phyloP scores from a whole-genome alignment of 2,888 invertebrate species.

The Apantesis nais region DNA sequence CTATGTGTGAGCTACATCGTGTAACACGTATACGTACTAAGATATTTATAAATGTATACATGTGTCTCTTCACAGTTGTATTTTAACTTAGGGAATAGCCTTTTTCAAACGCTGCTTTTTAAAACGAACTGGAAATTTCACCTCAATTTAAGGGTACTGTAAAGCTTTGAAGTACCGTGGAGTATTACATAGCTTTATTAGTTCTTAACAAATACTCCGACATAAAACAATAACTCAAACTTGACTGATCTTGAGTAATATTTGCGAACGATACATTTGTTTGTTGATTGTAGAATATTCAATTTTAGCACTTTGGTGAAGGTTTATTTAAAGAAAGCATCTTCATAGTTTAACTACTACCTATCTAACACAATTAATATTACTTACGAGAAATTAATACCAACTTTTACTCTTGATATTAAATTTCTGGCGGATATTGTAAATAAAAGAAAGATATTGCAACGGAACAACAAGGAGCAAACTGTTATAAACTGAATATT shows the following conservation, averaged over 20 bases:
- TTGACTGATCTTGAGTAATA: no score
- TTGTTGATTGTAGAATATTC: no score
- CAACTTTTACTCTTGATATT: no score
- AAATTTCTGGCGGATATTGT: no score
- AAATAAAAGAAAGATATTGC: no score
- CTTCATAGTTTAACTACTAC: not conserved
- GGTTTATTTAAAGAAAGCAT: not conserved
- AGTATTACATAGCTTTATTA: no score
- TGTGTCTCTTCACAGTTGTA: not conserved
- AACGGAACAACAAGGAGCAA: not conserved
- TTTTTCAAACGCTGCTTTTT: not conserved
- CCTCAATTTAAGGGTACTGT: no score
- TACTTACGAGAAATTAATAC: not conserved
- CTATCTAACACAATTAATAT: not conserved
- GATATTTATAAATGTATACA: conserved; percentile 1
- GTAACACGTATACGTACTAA: conserved; percentile 42
- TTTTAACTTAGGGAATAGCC: not conserved
- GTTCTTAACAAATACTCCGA: no score
- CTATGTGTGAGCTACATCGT: conserved; percentile 56
- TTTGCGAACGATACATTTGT: no score
- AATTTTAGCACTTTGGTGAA: not conserved
- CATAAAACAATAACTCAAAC: no score
- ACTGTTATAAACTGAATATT: not conserved
- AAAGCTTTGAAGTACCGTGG: no score
- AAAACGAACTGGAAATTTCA: not conserved